Conservation (phyloP, 2,113 vertebrate genomes). For the Sapajus apella region DNA sequence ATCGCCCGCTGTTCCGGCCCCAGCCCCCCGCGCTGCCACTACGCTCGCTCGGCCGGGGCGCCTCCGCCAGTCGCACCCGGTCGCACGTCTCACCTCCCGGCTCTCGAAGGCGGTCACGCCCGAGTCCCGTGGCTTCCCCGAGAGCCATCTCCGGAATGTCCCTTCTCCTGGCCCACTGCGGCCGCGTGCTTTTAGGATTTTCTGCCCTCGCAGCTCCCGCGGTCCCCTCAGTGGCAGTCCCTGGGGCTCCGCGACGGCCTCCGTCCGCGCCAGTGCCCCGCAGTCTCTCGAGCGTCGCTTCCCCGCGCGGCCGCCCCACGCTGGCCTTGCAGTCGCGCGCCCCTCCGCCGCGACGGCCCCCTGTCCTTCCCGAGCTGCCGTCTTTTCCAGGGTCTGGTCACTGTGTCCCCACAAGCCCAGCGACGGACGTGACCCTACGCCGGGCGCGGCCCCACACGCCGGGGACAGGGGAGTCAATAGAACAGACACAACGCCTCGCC, state of each 20-base stretch:
- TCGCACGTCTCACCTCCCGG: no score
- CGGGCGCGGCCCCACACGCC: neutral
- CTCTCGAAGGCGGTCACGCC: no score
- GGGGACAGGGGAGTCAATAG: neutral
- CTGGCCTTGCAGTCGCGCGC: no score
- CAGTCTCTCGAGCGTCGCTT: fast-evolving
- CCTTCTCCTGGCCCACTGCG: no score
- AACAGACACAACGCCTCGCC: neutral
- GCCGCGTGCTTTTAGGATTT: no score
- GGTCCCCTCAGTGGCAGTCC: no score
- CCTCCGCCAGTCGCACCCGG: no score
- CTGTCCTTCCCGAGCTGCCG: neutral
- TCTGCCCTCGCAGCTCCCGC: no score
- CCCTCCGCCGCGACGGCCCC: no score
- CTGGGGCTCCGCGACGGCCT: neutral
- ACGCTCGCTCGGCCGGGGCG: neutral
- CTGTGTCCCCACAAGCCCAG: neutral
- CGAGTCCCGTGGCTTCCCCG: no score
- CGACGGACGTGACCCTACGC: neutral
- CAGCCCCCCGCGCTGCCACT: fast-evolving
- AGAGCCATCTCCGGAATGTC: no score
- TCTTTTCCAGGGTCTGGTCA: neutral
- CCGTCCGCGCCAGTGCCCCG: neutral
- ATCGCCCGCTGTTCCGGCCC: neutral
- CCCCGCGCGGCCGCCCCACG: neutral